Conservation (phyloP, 2,888 invertebrate genomes). For the Corbicula japonica region DNA sequence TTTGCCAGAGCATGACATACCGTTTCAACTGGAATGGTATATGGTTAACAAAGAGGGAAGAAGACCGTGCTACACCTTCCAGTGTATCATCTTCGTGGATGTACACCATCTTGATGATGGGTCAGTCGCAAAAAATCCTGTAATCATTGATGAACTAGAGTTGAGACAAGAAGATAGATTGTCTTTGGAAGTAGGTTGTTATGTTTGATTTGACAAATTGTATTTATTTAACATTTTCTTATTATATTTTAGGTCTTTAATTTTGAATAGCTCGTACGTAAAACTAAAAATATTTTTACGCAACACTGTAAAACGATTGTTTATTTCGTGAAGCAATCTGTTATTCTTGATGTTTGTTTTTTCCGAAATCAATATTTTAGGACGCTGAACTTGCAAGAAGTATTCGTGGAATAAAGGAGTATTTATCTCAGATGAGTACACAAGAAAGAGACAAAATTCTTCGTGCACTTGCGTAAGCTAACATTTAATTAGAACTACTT, state of each 20-base stretch:
- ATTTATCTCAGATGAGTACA: neutral
- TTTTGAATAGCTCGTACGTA: too few relatives aligned
- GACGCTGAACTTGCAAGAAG: slow-evolving; percentile 1
- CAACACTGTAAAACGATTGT: too few relatives aligned
- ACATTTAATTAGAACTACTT: neutral
- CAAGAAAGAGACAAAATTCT: slow-evolving; percentile 1
- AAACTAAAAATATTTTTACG: too few relatives aligned
- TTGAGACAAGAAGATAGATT: slow-evolving; percentile 29
- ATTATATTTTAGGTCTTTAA: neutral
- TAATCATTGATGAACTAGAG: slow-evolving; percentile 31
- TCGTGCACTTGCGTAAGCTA: slow-evolving; percentile 1
- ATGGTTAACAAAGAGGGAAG: neutral
- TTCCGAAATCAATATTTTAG: neutral
- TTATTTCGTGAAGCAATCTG: too few relatives aligned
- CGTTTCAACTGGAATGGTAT: slow-evolving; percentile 28
- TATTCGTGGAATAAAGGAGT: slow-evolving; percentile 24
- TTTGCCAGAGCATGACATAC: slow-evolving; percentile 1
- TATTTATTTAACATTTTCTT: neutral
- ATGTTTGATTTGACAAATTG: neutral
- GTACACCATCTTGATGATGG: too few relatives aligned
- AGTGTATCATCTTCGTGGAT: slow-evolving; percentile 22
- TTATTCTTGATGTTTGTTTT: too few relatives aligned
- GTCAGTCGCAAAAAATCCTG: neutral
- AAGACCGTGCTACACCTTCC: slow-evolving; percentile 16
- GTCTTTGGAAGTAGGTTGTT: slow-evolving; percentile 10